A percentile compares a stretch with the other conserved stretches of the same genome.
Evolutionary conservation across 2,888 invertebrate genomes (phyloP).

Genomic region (Lasioglossum marginatum): DNA sequence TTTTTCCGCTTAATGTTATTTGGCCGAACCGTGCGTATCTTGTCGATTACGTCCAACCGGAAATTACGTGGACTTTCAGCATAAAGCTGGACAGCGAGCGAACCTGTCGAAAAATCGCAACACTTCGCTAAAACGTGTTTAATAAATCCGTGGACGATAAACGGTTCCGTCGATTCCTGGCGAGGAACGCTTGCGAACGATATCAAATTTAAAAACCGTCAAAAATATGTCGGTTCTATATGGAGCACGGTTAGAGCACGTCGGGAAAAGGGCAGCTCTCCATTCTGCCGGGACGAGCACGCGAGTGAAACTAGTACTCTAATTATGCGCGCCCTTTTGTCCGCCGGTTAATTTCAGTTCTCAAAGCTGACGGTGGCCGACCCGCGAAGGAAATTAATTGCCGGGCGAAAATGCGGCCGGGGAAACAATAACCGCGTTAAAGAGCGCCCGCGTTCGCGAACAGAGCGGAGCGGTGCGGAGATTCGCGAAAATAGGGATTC

Average conservation of each 20-base stretch:
- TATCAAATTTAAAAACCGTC: not conserved
- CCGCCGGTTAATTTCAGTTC: constrained; percentile 40
- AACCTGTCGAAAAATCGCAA: not conserved
- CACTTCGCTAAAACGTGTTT: not conserved
- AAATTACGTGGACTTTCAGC: too few species aligned
- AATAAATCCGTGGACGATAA: not conserved
- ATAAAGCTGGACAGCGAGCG: too few species aligned
- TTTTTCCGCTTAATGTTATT: not conserved
- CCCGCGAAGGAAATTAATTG: constrained; percentile 43
- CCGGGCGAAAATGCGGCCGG: not conserved
- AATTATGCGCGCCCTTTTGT: constrained; percentile 41
- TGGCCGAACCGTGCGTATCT: not conserved
- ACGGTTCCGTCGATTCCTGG: not conserved
- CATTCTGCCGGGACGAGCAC: not conserved
- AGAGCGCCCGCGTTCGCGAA: constrained; percentile 1
- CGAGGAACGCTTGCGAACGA: not conserved
- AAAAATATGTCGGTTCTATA: not conserved
- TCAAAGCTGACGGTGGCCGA: constrained; percentile 20
- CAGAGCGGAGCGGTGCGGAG: not conserved
- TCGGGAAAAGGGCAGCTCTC: constrained; percentile 9
- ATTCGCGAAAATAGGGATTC: constrained; percentile 20
- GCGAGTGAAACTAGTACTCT: constrained; percentile 27
- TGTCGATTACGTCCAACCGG: not conserved
- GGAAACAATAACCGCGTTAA: constrained; percentile 41
- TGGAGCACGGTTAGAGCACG: not conserved